phyloP scores from a whole-genome alignment of 2,113 vertebrate genomes.

The Saimiri boliviensis region DNA sequence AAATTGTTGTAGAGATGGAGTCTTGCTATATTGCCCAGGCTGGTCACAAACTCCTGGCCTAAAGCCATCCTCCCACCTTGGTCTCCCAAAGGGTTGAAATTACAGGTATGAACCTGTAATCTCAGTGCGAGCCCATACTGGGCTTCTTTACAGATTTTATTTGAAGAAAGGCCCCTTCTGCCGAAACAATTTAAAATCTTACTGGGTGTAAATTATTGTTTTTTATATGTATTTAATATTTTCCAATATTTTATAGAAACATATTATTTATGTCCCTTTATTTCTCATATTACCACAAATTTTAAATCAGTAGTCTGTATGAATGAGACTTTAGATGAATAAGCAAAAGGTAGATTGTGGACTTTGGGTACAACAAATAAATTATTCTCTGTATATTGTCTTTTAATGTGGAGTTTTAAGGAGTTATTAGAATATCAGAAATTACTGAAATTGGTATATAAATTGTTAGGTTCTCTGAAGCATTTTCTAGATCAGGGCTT shows the following conservation, averaged over 20 bases:
- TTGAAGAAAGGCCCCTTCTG: not conserved
- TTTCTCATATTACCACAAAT: not conserved
- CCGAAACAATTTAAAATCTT: slow-evolving; percentile 43
- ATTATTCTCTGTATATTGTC: not conserved
- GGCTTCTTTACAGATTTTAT: not conserved
- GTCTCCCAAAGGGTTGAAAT: too few relatives aligned
- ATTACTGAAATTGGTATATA: not conserved
- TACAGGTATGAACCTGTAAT: too few relatives aligned
- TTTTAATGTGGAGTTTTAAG: slow-evolving; percentile 25
- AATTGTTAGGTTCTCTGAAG: not conserved
- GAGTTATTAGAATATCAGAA: not conserved
- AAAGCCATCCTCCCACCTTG: too few relatives aligned
- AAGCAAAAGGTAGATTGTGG: slow-evolving; percentile 1
- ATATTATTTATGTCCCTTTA: not conserved
- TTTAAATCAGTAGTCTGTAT: slow-evolving; percentile 12
- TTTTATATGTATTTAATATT: slow-evolving; percentile 36
- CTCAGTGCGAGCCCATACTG: not conserved
- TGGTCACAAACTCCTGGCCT: too few relatives aligned
- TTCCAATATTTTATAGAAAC: not conserved
- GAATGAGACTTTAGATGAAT: slow-evolving; percentile 14
- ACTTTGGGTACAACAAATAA: not conserved
- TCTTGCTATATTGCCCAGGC: too few relatives aligned
- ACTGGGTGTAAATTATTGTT: not conserved
- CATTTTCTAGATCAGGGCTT: not conserved
- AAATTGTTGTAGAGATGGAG: too few relatives aligned